Conservation (phyloP, 2,797 vertebrate species). For the Chiloscyllium punctatum region DNA sequence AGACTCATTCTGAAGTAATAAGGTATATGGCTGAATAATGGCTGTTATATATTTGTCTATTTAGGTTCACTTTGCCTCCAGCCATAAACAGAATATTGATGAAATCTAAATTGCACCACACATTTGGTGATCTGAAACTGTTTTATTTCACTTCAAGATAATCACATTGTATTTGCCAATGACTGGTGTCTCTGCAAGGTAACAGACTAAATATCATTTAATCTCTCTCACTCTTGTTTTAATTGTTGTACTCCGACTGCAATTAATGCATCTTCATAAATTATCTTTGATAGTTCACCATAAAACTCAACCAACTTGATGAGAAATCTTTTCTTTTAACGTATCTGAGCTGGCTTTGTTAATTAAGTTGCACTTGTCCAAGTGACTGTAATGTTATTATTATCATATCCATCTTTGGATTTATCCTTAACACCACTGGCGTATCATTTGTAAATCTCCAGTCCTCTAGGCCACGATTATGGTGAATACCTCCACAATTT, state of each 20-base stretch:
- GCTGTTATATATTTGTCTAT: neutral
- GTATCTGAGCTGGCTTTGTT: neutral
- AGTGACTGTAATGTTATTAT: neutral
- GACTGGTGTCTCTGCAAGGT: neutral
- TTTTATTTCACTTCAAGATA: neutral
- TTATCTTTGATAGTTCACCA: neutral
- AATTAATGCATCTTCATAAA: neutral
- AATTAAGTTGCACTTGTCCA: neutral
- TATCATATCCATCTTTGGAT: neutral
- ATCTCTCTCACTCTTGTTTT: neutral
- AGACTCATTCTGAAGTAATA: slow-evolving; percentile 17
- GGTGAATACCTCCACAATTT: neutral
- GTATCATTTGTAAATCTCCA: neutral
- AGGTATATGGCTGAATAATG: neutral
- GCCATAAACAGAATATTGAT: neutral
- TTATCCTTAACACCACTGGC: neutral
- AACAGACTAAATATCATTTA: neutral
- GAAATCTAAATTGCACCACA: neutral
- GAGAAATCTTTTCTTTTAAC: neutral
- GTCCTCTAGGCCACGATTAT: neutral
- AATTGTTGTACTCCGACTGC: neutral
- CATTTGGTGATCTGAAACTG: neutral
- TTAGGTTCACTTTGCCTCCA: neutral
- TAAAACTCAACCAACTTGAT: neutral
- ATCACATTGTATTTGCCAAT: neutral